phyloP scores from a whole-genome alignment of 30 jellyfish, hydroid and myxozoan species.

The Pseudorhiza aurosa region DNA sequence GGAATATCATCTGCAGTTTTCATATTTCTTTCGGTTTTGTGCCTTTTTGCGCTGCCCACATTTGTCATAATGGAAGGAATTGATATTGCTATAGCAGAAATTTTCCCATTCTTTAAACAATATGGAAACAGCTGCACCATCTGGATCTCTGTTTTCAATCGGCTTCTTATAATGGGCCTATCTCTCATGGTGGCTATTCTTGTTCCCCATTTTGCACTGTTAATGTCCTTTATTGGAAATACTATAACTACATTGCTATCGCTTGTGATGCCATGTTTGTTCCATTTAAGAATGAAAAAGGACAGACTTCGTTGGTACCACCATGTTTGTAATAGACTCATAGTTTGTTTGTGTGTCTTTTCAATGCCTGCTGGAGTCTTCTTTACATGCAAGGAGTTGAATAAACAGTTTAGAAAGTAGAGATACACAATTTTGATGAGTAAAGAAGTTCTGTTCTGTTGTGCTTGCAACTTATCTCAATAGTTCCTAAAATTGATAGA shows the following conservation, averaged over 20 bases:
- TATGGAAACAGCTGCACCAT: slow-evolving; percentile 13
- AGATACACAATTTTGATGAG: too few relatives aligned
- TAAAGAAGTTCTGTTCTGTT: too few relatives aligned
- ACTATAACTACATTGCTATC: slow-evolving; percentile 68
- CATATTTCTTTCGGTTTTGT: slow-evolving; percentile 78
- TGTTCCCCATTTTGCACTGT: slow-evolving; percentile 88
- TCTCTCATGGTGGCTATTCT: slow-evolving; percentile 72
- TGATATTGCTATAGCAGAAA: slow-evolving; percentile 59
- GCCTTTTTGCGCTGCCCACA: slow-evolving; percentile 86
- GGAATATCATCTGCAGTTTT: slow-evolving; percentile 84
- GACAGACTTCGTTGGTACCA: slow-evolving; percentile 73
- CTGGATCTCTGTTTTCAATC: slow-evolving; percentile 32
- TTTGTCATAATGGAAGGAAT: slow-evolving; percentile 88
- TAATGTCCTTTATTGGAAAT: slow-evolving; percentile 90
- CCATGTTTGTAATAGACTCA: slow-evolving; percentile 32
- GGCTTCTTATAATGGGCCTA: slow-evolving; percentile 63
- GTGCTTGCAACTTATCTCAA: too few relatives aligned
- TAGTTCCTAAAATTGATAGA: too few relatives aligned
- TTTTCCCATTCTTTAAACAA: slow-evolving; percentile 45
- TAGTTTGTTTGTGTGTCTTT: slow-evolving; percentile 46
- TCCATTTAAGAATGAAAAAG: slow-evolving; percentile 74
- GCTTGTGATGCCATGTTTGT: slow-evolving; percentile 76
- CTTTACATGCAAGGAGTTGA: slow-evolving; percentile 57
- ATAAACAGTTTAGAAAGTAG: slow-evolving; percentile 1
- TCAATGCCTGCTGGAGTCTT: slow-evolving; percentile 63